Evolutionary conservation across 1,140 invertebrate species (phyloP).

Genomic region (Hylaeus anthracinus): DNA sequence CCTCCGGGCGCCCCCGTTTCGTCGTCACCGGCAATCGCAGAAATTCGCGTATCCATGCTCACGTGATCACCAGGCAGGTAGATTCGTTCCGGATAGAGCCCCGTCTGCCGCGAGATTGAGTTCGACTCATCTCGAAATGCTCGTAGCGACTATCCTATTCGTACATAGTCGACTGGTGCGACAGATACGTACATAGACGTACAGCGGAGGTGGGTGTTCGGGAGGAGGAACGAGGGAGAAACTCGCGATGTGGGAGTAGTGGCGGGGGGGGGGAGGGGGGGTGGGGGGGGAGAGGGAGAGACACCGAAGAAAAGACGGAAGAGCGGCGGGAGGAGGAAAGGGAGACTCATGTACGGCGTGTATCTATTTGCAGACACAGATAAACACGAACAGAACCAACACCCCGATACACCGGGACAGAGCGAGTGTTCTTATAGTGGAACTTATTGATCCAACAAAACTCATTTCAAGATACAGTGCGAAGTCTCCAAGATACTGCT

Average conservation of each 20-base stretch:
- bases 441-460: slow-evolving; percentile 83
- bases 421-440: slow-evolving; percentile 81
- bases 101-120: slow-evolving; percentile 69
- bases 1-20: slow-evolving; percentile 1
- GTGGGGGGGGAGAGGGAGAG: slow-evolving; percentile 4
- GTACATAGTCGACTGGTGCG: slow-evolving; percentile 69
- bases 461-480: slow-evolving; percentile 83
- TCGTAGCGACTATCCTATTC: slow-evolving; percentile 70
- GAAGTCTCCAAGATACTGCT: slow-evolving; percentile 82
- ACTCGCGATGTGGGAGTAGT: neutral
- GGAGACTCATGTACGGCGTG: slow-evolving; percentile 68
- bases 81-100: slow-evolving; percentile 62
- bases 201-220: neutral
- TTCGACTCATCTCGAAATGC: slow-evolving; percentile 75
- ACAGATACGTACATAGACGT: slow-evolving; percentile 68
- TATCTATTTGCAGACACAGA: slow-evolving; percentile 78
- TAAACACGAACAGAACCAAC: slow-evolving; percentile 74
- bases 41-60: slow-evolving; percentile 66
- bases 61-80: slow-evolving; percentile 60
- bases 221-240: slow-evolving; percentile 2
- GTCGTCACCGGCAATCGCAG: slow-evolving; percentile 59
- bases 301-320: slow-evolving; percentile 41
- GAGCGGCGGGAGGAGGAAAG: slow-evolving; percentile 50
- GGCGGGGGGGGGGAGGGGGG: neutral
- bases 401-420: slow-evolving; percentile 71